A percentile compares a stretch with the other conserved stretches of the same genome.
Evolutionary conservation across 2,797 vertebrate species (phyloP).

Genomic region (Neosalanx taihuensis): DNA sequence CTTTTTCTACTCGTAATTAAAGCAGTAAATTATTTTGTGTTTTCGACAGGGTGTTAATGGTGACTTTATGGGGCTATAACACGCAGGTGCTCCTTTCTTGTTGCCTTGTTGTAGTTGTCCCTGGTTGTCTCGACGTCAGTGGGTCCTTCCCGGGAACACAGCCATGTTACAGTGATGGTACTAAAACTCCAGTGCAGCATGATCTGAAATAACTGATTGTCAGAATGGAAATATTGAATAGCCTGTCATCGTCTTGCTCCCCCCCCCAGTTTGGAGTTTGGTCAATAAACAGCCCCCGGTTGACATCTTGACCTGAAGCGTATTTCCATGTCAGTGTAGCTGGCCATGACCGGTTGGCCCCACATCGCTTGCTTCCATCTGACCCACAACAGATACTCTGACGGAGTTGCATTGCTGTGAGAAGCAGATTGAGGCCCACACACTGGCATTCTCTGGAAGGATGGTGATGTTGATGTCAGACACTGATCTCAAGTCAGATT

Average conservation of each 20-base stretch:
- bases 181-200: constrained; percentile 30
- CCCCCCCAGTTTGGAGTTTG: constrained; percentile 40
- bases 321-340: background rate
- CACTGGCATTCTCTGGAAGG: background rate
- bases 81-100: constrained; percentile 47
- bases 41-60: constrained; percentile 64
- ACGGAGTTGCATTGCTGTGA: background rate
- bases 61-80: constrained; percentile 56
- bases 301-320: background rate
- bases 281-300: background rate
- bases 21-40: constrained; percentile 67
- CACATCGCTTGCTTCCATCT: background rate
- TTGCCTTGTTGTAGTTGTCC: background rate
- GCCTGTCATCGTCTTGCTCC: constrained; percentile 41
- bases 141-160: constrained; percentile 35
- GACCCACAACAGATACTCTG: background rate
- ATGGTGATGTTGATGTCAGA: background rate
- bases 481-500: background rate
- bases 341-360: background rate
- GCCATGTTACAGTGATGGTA: constrained; percentile 30
- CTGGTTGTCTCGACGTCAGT: constrained; percentile 10
- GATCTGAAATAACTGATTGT: constrained; percentile 50
- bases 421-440: background rate
- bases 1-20: constrained; percentile 72
- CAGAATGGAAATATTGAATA: constrained; percentile 62